phyloP scores from a whole-genome alignment of 2,888 invertebrate species.

The Brachypterus glaber region DNA sequence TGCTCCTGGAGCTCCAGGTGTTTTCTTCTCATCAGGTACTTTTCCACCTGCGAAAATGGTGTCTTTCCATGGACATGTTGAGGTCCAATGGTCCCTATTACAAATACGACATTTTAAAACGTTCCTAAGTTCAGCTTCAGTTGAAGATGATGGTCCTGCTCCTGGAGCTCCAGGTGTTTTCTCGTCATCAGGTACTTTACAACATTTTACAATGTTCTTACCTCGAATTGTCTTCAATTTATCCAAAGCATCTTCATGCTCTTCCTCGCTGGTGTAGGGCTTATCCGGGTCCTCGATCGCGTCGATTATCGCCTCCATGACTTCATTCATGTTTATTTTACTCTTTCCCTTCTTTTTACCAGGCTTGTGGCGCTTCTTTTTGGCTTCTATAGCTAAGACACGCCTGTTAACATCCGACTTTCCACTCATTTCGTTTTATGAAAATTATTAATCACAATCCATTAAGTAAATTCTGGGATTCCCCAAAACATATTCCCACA shows the following conservation, averaged over 20 bases:
- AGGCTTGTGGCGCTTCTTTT: conserved; percentile 84
- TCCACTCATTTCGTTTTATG: conserved; percentile 60
- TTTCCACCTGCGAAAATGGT: conserved; percentile 65
- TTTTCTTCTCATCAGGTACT: conserved; percentile 48
- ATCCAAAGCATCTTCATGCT: conserved; percentile 68
- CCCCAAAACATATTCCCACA: too few species aligned
- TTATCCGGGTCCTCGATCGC: conserved; percentile 63
- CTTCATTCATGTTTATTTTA: conserved; percentile 39
- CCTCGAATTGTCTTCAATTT: conserved; percentile 58
- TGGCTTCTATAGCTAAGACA: conserved; percentile 84
- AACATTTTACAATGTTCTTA: conserved; percentile 69
- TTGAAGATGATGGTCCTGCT: too few species aligned
- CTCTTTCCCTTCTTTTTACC: conserved; percentile 74
- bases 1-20: too few species aligned
- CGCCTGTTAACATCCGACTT: conserved; percentile 87
- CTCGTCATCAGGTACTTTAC: conserved; percentile 52
- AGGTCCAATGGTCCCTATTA: conserved; percentile 96
- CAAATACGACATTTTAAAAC: conserved; percentile 89
- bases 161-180: too few species aligned
- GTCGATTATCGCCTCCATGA: conserved; percentile 45
- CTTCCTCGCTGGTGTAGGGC: conserved; percentile 73
- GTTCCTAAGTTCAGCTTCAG: conserved; percentile 36
- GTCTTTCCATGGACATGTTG: conserved; percentile 96
- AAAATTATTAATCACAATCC: too few species aligned
- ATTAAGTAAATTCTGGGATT: too few species aligned